Base-by-base conservation (phyloP, 2,113 vertebrate genomes). In the Prinia subflava region DNA sequence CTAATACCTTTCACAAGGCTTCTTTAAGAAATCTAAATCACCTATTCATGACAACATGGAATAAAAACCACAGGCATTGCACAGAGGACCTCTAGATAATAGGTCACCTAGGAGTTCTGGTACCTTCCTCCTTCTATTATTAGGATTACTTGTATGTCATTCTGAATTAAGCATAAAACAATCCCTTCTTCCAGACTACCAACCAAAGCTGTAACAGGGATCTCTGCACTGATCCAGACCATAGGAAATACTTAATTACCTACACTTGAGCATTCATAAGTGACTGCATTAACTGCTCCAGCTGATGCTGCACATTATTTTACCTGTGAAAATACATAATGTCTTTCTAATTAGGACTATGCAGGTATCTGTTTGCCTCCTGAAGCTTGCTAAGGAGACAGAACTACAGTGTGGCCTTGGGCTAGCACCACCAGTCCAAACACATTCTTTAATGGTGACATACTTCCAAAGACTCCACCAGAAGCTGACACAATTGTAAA, bases 191-290 rank as follows among this genome's bases (percentile, higher is more conserved):
- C 94, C 53, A 97, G 33, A 64, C 90, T 96, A 37, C 90, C 70
- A 31, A 96, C 77, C 93, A 95, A 92, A 74, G 94, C 55, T 63
- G 75, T 78, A 18, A 97, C 37, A 5, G 64, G 33, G 35, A 80
- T 84, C 56, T 96, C 90, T 39, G 92, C 83, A 6, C 71, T 63
- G 46, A 94, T 71, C 46, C 47, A 92, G 80, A 94, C 62, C 75
- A 95, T 47, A 81, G 93, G 93, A 46, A 97, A 96, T 30, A 94
- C 56, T 60, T 93, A 87, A 70, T 95, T 94, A 52, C 91, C 93
- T 17, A 86, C 96, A 47, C 59, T 80, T 25, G 55, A 89, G 15
- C 89, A 95, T 62, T 96, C 92, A 13, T 89, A 97, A 92, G 86
- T 88, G 65, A 96, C 95, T 68, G 89, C 94, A 31, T 73, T 91